Conservation (phyloP, 2,797 vertebrate species). For the Alauda arvensis region DNA sequence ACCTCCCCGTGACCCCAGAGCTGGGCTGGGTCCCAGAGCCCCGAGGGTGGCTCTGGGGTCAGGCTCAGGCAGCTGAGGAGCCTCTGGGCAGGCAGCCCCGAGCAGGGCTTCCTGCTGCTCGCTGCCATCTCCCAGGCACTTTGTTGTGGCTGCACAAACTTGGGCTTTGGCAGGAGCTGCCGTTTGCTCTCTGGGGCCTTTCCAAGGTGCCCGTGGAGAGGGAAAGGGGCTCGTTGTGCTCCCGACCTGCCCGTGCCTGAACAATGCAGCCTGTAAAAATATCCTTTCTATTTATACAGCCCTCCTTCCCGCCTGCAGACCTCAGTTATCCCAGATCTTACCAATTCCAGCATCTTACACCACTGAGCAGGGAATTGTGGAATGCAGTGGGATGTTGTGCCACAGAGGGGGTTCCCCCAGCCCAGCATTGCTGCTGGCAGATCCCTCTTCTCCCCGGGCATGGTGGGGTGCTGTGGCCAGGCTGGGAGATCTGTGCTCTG, state of each 20-base stretch:
- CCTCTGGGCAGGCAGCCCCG: not conserved
- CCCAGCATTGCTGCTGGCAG: not conserved
- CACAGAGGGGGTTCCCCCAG: not conserved
- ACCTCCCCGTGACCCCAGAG: not conserved
- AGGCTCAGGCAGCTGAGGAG: not conserved
- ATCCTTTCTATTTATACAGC: not conserved
- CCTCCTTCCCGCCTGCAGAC: not conserved
- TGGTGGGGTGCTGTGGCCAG: not conserved
- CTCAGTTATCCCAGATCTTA: not conserved
- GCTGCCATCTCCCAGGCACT: accelerated
- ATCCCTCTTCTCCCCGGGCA: not conserved
- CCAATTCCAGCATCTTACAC: not conserved
- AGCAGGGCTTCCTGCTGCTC: not conserved
- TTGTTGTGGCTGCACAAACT: conserved; percentile 3
- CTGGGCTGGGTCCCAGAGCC: not conserved
- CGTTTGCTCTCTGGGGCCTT: conserved; percentile 8
- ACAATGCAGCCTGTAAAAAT: conserved; percentile 2
- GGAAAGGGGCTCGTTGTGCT: conserved; percentile 27
- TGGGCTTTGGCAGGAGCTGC: not conserved
- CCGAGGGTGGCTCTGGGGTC: accelerated
- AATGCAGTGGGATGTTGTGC: not conserved
- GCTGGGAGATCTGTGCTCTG: not conserved
- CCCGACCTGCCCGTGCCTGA: not conserved
- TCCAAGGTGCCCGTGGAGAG: not conserved
- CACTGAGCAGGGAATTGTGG: not conserved